These are phyloP conservation scores for Ypsolopha scabrella DNA, from an alignment of 2,888 invertebrate species.

Conservation along the genomic window DNA sequence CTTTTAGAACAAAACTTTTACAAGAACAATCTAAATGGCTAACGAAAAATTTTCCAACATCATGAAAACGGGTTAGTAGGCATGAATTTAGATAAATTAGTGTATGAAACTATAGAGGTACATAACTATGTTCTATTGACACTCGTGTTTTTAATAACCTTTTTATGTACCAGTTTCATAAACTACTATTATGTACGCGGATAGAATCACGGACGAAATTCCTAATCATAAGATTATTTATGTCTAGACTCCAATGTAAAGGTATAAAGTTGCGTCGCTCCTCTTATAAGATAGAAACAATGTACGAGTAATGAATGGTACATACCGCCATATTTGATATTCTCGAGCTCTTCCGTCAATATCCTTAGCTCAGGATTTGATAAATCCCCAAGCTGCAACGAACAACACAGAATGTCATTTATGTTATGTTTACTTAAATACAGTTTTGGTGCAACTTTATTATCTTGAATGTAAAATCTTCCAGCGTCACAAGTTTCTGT, in stretches of 20 bases:
- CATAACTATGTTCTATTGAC: no score
- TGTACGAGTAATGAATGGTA: slow-evolving; percentile 9
- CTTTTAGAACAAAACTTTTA: no score
- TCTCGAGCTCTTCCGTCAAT: slow-evolving; percentile 92
- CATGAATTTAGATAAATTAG: no score
- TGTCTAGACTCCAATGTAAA: not conserved
- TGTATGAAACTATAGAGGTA: no score
- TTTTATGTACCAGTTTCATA: no score
- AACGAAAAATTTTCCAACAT: no score
- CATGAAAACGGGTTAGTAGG: no score
- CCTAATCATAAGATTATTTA: no score
- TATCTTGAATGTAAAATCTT: not conserved
- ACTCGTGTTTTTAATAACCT: no score
- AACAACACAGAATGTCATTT: slow-evolving; percentile 14
- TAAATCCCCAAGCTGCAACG: slow-evolving; percentile 88
- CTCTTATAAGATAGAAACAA: not conserved
- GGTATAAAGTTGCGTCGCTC: not conserved
- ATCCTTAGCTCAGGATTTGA: slow-evolving; percentile 92
- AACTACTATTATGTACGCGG: no score
- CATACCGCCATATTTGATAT: slow-evolving; percentile 92
- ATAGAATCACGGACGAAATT: no score
- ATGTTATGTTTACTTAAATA: not conserved
- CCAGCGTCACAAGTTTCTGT: not conserved
- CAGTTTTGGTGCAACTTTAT: not conserved
- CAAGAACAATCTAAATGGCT: no score